Evolutionary conservation across 92 coral and sea anemone genomes (phyloP).

Genomic region (Montipora capitata): DNA sequence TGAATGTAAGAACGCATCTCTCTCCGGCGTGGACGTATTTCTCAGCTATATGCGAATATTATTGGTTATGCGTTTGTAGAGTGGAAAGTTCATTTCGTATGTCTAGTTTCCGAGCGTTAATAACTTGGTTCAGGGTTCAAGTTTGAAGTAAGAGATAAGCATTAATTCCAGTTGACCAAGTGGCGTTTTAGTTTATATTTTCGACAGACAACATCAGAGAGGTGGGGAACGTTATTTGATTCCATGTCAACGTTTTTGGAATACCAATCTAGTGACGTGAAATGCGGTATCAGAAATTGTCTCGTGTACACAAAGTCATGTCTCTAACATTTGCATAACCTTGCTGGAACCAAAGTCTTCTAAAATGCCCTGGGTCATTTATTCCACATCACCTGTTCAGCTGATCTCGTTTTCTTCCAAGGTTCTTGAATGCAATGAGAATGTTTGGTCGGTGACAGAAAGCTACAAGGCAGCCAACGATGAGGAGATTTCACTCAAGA

Average conservation of each 20-base stretch:
- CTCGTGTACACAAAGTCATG: constrained; percentile 20
- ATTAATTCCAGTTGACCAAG: neutral
- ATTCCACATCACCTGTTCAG: constrained; percentile 82
- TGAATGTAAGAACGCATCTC: no score
- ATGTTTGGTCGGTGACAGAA: constrained; percentile 91
- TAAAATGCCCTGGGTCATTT: constrained; percentile 55
- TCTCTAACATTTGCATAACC: constrained; percentile 36
- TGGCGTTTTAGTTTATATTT: constrained; percentile 4
- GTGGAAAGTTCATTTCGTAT: neutral
- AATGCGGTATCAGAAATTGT: neutral
- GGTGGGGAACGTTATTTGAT: neutral
- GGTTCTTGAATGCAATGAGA: constrained; percentile 87
- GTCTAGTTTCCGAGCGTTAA: neutral
- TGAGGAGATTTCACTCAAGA: constrained; percentile 97
- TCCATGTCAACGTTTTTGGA: constrained; percentile 19
- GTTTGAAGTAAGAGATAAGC: constrained; percentile 13
- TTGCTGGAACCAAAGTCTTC: constrained; percentile 19
- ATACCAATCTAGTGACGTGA: constrained; percentile 40
- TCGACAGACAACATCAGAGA: neutral
- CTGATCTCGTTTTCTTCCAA: constrained; percentile 81
- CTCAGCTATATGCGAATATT: neutral
- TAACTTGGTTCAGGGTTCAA: neutral
- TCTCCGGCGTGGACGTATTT: neutral
- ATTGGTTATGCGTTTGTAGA: neutral
- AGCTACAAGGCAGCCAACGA: constrained; percentile 91